Base-by-base conservation (phyloP, 2,888 invertebrate genomes). In the Tipula helvola region DNA sequence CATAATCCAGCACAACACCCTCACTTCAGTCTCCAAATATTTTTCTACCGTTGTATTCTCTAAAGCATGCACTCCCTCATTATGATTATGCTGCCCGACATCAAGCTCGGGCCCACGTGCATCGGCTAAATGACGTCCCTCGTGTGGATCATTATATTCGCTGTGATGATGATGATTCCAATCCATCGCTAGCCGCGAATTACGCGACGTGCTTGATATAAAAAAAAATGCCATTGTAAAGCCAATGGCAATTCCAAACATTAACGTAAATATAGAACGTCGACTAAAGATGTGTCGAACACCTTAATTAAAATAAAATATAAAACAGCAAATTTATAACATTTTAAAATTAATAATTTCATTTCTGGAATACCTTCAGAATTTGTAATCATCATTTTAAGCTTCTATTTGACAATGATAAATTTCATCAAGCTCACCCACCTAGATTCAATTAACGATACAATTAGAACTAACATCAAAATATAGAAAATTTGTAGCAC, bases 1-100 rank as follows among this genome's bases (percentile, higher is more conserved):
- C 97, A 99, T 97, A 71, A 99, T 93, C 99, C 99, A 99, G 90
- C 99, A 99, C 0, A 99, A 93, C 87, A 99, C 95, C 86, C 96
- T 93, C 41, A 99, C 96, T 89, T 95, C 95, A 88, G 94, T 93
- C 13, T 94, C 93, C 88, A 98, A 91, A 88, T 94, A 93, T 88
- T 94, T 93, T 0, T 97, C 97, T 7, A 96, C 90, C 0, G 93
- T 91, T 13, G 92, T 91, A 90, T 95, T 96, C 89, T 96, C 96
- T 88, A 94, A 93, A 87, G 92, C 93, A 88, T 96, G 96, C 87
- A 94, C 95, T 83, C 94, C 94, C 89, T 96, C 95, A 89, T 95
- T 93, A 83, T 90, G 90, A 3, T 91, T 87, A 83, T 89, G 87
- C 18, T 88, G 88, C 84, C 92, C 92, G 4, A 92, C 90, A 88